Percentiles rank a stretch among this genome's conserved stretches.
These are phyloP conservation scores for Campylomormyrus numenius DNA, from an alignment of 2,113 vertebrate species.

Conservation along the genomic window DNA sequence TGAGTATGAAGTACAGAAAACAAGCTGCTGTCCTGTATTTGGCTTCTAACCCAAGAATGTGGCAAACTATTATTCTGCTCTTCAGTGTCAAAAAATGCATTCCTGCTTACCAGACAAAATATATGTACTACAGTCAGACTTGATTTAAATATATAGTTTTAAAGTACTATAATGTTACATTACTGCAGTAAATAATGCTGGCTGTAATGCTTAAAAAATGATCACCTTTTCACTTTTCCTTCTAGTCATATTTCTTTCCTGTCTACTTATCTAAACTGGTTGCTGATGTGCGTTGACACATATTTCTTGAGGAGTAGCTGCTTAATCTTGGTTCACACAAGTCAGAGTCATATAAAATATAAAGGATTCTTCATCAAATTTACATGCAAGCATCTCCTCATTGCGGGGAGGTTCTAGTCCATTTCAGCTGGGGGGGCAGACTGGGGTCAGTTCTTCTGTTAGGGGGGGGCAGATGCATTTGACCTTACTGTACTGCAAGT, in stretches of 20 bases:
- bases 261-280: conserved; percentile 35
- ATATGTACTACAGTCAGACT: conserved; percentile 33
- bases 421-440: background rate
- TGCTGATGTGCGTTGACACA: background rate
- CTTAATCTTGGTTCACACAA: conserved; percentile 16
- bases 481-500: background rate
- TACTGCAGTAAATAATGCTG: conserved; percentile 36
- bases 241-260: conserved; percentile 31
- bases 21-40: background rate
- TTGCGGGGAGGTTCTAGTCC: background rate
- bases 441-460: background rate
- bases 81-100: background rate
- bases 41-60: background rate
- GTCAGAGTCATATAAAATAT: background rate
- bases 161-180: conserved; percentile 50
- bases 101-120: conserved; percentile 31
- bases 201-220: conserved; percentile 49
- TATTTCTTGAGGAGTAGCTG: conserved; percentile 10
- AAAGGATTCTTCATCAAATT: background rate
- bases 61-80: background rate
- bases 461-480: background rate
- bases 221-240: conserved; percentile 55
- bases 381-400: background rate
- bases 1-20: background rate
- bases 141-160: conserved; percentile 27